Evolutionary conservation across 1,140 invertebrate species (phyloP), one percentile per base, ranked within the genome.

Genomic region (Bemisia tabaci): DNA sequence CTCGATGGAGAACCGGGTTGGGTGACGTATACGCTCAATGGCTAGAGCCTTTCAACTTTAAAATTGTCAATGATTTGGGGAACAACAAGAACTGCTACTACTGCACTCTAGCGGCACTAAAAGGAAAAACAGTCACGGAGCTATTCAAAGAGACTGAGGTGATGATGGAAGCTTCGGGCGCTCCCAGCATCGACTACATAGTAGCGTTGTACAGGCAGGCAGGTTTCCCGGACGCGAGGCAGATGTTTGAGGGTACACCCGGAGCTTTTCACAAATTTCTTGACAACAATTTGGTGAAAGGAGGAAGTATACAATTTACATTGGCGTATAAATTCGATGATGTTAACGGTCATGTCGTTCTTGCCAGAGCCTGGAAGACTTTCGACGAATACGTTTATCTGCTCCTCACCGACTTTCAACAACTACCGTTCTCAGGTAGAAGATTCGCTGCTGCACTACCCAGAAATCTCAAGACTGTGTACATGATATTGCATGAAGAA

Each of bases 21-120:
- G 26, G 22, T 9, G 63, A 65, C 17, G 48, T 48, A 39, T 65
- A 65, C 33, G 23, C 26, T 22, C 12, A 17, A 17, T 22, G 63
- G 11, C 58, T 65, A 48, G 63, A 65, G 48, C 26, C 33, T 22
- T 17, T 48, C 2, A 33, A 65, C 23, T 65, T 65, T 33, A 2
- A 33, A 9, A 33, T 48, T 22, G 63, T 65, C 63, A 65, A 65
- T 33, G 63, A 65, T 25, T 25, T 65, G 21, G 17, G 48, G 12
- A 33, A 33, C 2, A 65, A 21, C 22, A 65, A 22, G 21, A 65
- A 65, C 22, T 65, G 63, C 63, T 65, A 65, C 26, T 65, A 48
- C 33, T 65, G 63, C 25, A 33, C 63, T 21, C 26, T 48, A 39
- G 63, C 63, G n/a, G 63, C 63, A 11, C 17, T 65, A 33, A 65